Conservation (phyloP, 1,140 invertebrate genomes). For the Drosophila funebris region DNA sequence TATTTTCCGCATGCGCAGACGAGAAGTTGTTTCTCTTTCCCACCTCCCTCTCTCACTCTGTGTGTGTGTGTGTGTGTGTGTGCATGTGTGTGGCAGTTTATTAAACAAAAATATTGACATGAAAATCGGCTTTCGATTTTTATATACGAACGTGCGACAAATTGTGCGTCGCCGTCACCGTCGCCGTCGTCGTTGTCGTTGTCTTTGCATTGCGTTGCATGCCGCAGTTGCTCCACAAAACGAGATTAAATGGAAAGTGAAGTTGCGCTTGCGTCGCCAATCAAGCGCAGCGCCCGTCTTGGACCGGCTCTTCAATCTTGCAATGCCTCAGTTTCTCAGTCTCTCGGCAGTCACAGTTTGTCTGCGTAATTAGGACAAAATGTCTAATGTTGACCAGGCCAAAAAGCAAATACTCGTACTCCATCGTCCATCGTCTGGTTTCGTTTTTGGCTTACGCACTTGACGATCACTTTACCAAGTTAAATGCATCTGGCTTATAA, state of each 20-base stretch:
- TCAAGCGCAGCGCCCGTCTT: constrained; percentile 34
- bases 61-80: background rate
- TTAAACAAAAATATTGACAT: constrained; percentile 81
- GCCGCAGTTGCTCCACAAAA: constrained; percentile 61
- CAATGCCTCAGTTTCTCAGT: background rate
- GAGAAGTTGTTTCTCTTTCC: constrained; percentile 8
- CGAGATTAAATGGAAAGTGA: constrained; percentile 82
- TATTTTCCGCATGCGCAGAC: constrained; percentile 78
- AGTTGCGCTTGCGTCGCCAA: constrained; percentile 74
- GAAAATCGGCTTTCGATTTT: constrained; percentile 82
- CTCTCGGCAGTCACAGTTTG: constrained; percentile 44
- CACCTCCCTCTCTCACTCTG: background rate
- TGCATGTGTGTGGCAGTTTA: constrained; percentile 46
- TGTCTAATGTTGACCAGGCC: constrained; percentile 77
- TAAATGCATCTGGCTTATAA: constrained; percentile 38
- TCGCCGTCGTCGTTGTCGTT: too few species aligned
- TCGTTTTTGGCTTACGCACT: constrained; percentile 63
- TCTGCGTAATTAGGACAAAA: constrained; percentile 80
- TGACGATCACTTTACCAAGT: constrained; percentile 35
- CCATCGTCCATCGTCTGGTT: constrained; percentile 37
- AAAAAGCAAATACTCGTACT: constrained; percentile 69
- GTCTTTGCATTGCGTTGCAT: background rate
- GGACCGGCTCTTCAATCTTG: constrained; percentile 3
- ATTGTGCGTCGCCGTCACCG: constrained; percentile 66
- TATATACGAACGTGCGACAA: constrained; percentile 59